Evolutionary conservation across 2,113 vertebrate species (phyloP).

Genomic region (Thunnus maccoyii): DNA sequence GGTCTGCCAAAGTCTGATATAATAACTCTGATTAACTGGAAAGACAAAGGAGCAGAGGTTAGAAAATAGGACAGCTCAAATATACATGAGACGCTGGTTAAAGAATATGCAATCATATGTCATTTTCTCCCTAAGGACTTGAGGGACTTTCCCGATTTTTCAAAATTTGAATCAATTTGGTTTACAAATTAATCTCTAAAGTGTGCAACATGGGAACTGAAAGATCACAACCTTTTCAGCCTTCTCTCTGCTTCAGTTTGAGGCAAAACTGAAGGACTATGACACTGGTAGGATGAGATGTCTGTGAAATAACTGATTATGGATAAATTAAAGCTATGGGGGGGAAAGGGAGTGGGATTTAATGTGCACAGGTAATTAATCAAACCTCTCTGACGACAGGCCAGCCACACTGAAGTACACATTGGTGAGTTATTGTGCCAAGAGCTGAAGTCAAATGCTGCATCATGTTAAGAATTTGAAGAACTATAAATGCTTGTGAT

Average conservation of each 20-base stretch:
- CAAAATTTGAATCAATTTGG: slow-evolving; percentile 53
- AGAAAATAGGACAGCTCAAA: slow-evolving; percentile 55
- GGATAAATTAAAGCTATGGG: slow-evolving; percentile 34
- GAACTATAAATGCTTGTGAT: neutral
- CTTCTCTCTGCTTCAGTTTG: slow-evolving; percentile 22
- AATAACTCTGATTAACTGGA: slow-evolving; percentile 50
- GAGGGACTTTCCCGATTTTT: neutral
- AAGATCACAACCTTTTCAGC: slow-evolving; percentile 13
- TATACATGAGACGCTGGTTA: slow-evolving; percentile 61
- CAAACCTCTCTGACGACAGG: slow-evolving; percentile 1
- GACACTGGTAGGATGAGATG: neutral
- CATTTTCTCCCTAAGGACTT: neutral
- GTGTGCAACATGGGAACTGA: neutral
- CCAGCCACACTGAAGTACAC: neutral
- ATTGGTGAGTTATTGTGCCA: neutral
- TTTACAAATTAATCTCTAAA: slow-evolving; percentile 34
- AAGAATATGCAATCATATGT: slow-evolving; percentile 3
- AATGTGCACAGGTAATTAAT: neutral
- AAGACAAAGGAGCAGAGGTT: slow-evolving; percentile 51
- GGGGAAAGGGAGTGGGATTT: neutral
- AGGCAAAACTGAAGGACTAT: neutral
- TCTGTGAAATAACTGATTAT: neutral
- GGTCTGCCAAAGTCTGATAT: slow-evolving; percentile 48
- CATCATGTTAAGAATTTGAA: neutral
- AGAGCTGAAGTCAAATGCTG: neutral